Conservation (phyloP, 2,113 vertebrate genomes). For the Theristicus caerulescens region DNA sequence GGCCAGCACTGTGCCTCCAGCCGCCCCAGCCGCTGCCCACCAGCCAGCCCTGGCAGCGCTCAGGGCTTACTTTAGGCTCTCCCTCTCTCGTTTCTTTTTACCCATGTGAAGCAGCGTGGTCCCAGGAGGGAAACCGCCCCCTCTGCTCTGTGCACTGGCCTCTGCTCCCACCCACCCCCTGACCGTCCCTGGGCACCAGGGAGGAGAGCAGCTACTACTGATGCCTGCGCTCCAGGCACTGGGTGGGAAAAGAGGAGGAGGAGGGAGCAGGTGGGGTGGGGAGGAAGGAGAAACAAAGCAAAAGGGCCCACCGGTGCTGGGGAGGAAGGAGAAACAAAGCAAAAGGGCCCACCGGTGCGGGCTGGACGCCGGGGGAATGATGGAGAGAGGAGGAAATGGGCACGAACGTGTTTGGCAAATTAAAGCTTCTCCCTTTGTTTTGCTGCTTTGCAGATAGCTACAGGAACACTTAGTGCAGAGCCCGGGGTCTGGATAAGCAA, state of each 20-base stretch:
- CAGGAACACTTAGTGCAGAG: conserved; percentile 45
- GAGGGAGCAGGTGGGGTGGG: background rate
- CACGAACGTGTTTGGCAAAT: background rate
- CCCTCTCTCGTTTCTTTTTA: background rate
- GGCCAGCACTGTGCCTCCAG: background rate
- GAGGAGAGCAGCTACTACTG: background rate
- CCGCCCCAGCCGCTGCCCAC: background rate
- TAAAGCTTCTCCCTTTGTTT: conserved; percentile 50
- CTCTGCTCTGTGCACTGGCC: background rate
- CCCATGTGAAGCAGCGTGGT: background rate
- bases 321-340: background rate
- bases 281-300: background rate
- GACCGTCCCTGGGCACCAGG: background rate
- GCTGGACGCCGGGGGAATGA: background rate
- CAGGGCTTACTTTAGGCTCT: background rate
- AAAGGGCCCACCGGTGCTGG: background rate
- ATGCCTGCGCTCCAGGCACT: background rate
- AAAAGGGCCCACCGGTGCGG: background rate
- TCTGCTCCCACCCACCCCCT: background rate
- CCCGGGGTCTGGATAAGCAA: conserved; percentile 2
- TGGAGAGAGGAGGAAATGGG: background rate
- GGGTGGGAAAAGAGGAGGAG: background rate
- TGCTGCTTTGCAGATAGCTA: conserved; percentile 56
- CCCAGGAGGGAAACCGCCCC: background rate
- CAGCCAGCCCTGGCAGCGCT: background rate